Percentiles rank a stretch among this genome's conserved stretches.
Conservation (phyloP, 2,797 vertebrate species). For the Sciurus carolinensis region DNA sequence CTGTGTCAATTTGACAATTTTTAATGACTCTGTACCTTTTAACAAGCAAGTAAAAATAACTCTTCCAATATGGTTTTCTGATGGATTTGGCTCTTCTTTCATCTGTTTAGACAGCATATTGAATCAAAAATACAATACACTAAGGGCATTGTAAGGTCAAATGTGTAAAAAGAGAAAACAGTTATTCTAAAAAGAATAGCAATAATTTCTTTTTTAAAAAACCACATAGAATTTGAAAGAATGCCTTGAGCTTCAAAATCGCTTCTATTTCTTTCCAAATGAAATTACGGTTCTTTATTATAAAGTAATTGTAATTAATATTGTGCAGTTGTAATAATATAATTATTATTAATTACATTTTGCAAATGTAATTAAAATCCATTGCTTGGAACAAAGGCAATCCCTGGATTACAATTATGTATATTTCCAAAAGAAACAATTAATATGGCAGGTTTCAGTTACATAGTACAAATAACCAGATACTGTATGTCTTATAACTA, state of each 20-base stretch:
- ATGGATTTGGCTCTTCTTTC: slow-evolving; percentile 35
- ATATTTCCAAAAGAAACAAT: slow-evolving; percentile 87
- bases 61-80: neutral
- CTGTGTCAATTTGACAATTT: neutral
- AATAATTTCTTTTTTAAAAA: slow-evolving; percentile 37
- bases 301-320: slow-evolving; percentile 87
- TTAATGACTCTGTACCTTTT: slow-evolving; percentile 25
- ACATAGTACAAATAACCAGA: slow-evolving; percentile 85
- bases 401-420: slow-evolving; percentile 86
- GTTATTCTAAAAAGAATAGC: slow-evolving; percentile 67
- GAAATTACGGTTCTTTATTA: slow-evolving; percentile 85
- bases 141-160: slow-evolving; percentile 67
- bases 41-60: slow-evolving; percentile 51
- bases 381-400: slow-evolving; percentile 86
- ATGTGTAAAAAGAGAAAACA: slow-evolving; percentile 72
- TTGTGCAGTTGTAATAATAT: slow-evolving; percentile 87
- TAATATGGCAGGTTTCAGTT: slow-evolving; percentile 85
- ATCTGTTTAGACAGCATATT: slow-evolving; percentile 46
- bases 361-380: slow-evolving; percentile 88
- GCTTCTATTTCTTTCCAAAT: slow-evolving; percentile 84
- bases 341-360: slow-evolving; percentile 90
- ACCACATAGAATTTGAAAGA: slow-evolving; percentile 75
- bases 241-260: slow-evolving; percentile 79
- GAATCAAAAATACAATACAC: slow-evolving; percentile 53
- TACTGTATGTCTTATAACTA: slow-evolving; percentile 80